Conservation (phyloP, 2,888 invertebrate genomes). For the Troides helena region DNA sequence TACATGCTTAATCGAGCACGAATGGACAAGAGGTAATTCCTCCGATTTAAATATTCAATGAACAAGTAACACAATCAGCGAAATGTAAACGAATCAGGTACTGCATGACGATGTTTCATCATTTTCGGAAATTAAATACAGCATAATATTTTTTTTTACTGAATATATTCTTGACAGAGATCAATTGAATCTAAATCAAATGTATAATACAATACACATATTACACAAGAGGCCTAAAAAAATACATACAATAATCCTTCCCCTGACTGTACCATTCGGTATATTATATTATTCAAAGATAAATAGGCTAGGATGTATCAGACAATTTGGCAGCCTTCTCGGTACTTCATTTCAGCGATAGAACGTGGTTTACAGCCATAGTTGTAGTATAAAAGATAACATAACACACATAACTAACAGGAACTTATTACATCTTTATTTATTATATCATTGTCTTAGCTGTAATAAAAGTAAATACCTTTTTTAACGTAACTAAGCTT, state of each 20-base stretch:
- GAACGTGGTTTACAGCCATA: slow-evolving; percentile 20
- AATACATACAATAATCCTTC: slow-evolving; percentile 5
- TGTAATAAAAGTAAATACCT: not conserved
- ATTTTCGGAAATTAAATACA: slow-evolving; percentile 14
- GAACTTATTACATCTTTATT: slow-evolving; percentile 8
- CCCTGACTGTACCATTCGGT: slow-evolving; percentile 13
- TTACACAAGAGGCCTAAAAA: not conserved
- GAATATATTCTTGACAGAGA: not conserved
- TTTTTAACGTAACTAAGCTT: not conserved
- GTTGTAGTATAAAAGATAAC: slow-evolving; percentile 16
- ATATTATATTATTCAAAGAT: slow-evolving; percentile 24
- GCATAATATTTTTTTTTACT: slow-evolving; percentile 9
- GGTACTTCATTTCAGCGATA: slow-evolving; percentile 17
- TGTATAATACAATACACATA: too few relatives aligned
- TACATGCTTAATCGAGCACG: slow-evolving; percentile 9
- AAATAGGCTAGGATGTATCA: slow-evolving; percentile 19
- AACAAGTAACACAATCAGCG: slow-evolving; percentile 22
- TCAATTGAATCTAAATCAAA: not conserved
- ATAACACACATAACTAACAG: not conserved
- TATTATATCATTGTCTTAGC: not conserved
- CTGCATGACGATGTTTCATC: slow-evolving; percentile 8
- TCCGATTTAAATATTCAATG: slow-evolving; percentile 20
- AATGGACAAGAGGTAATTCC: slow-evolving; percentile 21
- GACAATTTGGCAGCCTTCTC: slow-evolving; percentile 25
- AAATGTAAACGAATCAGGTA: slow-evolving; percentile 20